Percentiles rank a stretch among this genome's conserved stretches.
Evolutionary conservation across 2,113 vertebrate species (phyloP).

Genomic region (Ceyx melanurus): DNA sequence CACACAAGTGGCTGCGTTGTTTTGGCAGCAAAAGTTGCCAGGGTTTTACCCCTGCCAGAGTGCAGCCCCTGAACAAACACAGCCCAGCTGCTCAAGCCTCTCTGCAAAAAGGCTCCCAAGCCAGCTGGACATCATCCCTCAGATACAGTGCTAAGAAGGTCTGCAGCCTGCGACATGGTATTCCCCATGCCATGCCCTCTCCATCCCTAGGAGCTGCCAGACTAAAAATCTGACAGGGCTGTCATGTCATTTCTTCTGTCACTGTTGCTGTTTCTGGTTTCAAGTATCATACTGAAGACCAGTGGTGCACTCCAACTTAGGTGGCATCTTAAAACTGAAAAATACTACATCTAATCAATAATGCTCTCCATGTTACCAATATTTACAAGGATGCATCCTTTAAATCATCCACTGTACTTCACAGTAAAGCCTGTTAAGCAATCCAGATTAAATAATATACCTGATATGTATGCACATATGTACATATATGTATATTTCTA

Average conservation of each 20-base stretch:
- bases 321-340: neutral
- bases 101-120: neutral
- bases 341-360: neutral
- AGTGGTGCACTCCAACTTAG: neutral
- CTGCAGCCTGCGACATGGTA: fast-evolving
- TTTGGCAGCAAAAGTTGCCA: neutral
- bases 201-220: neutral
- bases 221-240: neutral
- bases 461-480: neutral
- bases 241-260: neutral
- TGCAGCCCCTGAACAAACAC: neutral
- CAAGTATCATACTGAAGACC: neutral
- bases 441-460: neutral
- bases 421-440: neutral
- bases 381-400: neutral
- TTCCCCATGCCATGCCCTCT: neutral
- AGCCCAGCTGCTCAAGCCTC: neutral
- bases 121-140: neutral
- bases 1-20: neutral
- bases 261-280: neutral
- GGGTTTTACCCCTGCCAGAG: neutral
- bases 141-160: neutral
- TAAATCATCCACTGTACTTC: neutral
- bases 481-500: neutral
- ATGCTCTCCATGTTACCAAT: neutral